These are phyloP conservation scores for Neodiprion lecontei DNA, from an alignment of 1,140 invertebrate genomes.

Conservation along the genomic window DNA sequence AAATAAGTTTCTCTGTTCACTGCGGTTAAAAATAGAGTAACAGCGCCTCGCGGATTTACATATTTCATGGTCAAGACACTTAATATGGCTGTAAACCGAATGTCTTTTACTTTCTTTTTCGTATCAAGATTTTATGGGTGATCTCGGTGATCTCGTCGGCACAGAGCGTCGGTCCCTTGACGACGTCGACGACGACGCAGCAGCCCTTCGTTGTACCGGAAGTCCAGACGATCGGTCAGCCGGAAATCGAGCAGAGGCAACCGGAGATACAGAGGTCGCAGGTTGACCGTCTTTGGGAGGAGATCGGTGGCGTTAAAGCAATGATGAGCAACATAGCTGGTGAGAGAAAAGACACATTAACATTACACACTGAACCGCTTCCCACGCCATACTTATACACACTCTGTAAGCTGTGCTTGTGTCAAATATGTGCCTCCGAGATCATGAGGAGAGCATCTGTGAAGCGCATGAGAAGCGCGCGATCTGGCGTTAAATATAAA, in stretches of 20 bases:
- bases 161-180: not conserved
- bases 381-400: not conserved
- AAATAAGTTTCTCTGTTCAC: too few relatives aligned
- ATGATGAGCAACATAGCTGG: conserved; percentile 7
- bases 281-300: conserved; percentile 12
- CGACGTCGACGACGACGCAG: not conserved
- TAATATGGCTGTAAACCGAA: too few relatives aligned
- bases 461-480: not conserved
- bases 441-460: not conserved
- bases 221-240: not conserved
- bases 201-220: not conserved
- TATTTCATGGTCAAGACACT: too few relatives aligned
- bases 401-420: too few relatives aligned
- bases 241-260: not conserved
- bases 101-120: too few relatives aligned
- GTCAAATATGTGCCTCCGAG: not conserved
- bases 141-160: not conserved
- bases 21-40: too few relatives aligned
- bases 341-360: not conserved
- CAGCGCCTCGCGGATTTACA: too few relatives aligned
- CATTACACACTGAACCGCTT: not conserved
- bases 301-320: conserved; percentile 13
- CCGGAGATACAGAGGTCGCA: not conserved
- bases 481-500: too few relatives aligned
- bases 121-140: not conserved